Base-by-base conservation (phyloP, 2,113 vertebrate species). In the Piliocolobus tephrosceles region DNA sequence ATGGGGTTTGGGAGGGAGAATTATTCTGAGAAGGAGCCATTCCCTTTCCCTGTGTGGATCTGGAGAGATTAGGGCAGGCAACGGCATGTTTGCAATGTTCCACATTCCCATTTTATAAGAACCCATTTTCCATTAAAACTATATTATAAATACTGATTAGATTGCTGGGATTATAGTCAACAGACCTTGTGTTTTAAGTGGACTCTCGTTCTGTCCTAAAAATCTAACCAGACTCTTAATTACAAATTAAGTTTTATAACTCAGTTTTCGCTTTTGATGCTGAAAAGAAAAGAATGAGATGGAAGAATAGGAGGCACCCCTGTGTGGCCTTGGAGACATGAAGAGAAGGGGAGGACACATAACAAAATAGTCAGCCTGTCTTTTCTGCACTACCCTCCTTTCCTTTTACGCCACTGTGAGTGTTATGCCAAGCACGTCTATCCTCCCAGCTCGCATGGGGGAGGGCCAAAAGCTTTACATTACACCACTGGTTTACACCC, bases 401-500 rank as follows among this genome's bases (percentile, higher is more conserved):
- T 43, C 91, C 95, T 73, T 81, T 92, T 17, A 84, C 10, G 6
- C 95, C 80, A 23, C 93, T 64, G 13, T 3, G 2, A 64, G 83
- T 17, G 43, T 2, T 2, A 50, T 92, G 96, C 97, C 98, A 96
- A 83, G 58, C 92, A 70, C 66, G 40, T 88, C 81, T 58, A 35
- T 45, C 88, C 96, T 90, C 85, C 88, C 84, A 7, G 82, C 95
- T 79, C 23, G 0, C 35, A 0, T 57, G 61, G 82, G 97, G 96
- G 92, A 92, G 94, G 97, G 97, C 95, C 97, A n/a, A 93, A 73
- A 86, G 94, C 86, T 98, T 97, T 97, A 86, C 96, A 97, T 97
- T 35, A 97, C 97, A 98, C 98, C 98, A 92, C 97, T 98, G 98
- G 88, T 93, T 98, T 87, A 97, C 98, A 98, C 97, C 98, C 98